Evolutionary conservation across 2,888 invertebrate species (phyloP), one percentile per base, ranked within the genome.

Genomic region (Ctena decussata): DNA sequence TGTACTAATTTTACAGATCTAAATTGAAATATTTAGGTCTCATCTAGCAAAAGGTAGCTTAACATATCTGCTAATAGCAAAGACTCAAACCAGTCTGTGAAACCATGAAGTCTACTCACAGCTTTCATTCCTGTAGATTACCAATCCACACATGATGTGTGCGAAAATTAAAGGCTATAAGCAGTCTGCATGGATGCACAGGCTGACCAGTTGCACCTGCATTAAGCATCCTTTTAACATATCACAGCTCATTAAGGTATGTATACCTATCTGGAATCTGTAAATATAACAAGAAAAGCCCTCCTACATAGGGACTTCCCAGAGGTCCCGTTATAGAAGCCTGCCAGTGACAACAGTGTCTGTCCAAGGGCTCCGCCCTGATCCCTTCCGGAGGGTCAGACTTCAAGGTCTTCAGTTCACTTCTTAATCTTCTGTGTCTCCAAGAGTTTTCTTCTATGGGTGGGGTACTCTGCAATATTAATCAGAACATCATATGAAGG

Each of bases 291-390:
- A 98, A 98, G 96, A 99, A 99, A 82, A 98, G 96, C 11, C 99
- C 99, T 24, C 99, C 99, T 96, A 99, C 98, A 94, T 99, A 99
- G 0, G 99, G 98, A 95, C 98, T 98, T 44, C 98, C 98, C 41
- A 97, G 97, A 12, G 99, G 99, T 0, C 99, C 99, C 35, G 98
- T 97, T 93, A 99, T 98, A 78, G 98, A 97, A 0, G 99, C 99
- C 96, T 98, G 98, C 99, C 99, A 99, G 96, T 98, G 98, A 94
- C 97, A 98, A 93, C 97, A 97, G 96, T 97, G 97, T 85, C 97
- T 96, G 96, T 98, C 98, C 72, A 98, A 96, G 0, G 98, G 98
- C 21, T 97, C 97, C 1, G 98, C 98, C 93, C 97, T 97, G 81
- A 98, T 98, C 0, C 98, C 98, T 94, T 98, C 98, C 0, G 98